Percentiles rank a stretch among this genome's conserved stretches.
Conservation (phyloP, 30 jellyfish, hydroid and myxozoan genomes). For the Aurelia sp. region DNA sequence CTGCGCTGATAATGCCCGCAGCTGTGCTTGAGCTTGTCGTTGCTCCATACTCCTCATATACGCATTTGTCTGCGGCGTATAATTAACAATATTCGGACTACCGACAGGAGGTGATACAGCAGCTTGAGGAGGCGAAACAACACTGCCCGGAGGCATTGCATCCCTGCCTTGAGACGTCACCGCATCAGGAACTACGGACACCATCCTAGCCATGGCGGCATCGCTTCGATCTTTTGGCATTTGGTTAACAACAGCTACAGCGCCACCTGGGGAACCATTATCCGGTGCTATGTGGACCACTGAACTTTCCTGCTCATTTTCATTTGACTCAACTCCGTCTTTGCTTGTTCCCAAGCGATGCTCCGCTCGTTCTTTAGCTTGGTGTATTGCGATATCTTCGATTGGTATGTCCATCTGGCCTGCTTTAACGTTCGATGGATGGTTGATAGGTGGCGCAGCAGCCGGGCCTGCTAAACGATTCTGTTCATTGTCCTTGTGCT, state of each 20-base stretch:
- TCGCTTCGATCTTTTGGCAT: slow-evolving; percentile 17
- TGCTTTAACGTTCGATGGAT: slow-evolving; percentile 21
- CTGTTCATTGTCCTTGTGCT: slow-evolving; percentile 34
- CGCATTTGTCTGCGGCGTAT: too few relatives aligned
- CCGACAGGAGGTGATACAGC: too few relatives aligned
- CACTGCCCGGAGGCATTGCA: not conserved
- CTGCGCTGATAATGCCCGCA: too few relatives aligned
- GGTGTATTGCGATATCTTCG: slow-evolving; percentile 30
- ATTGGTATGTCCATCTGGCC: slow-evolving; percentile 27
- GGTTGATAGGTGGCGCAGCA: slow-evolving; percentile 5
- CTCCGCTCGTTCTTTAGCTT: slow-evolving; percentile 36
- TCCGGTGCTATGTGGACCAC: slow-evolving; percentile 55
- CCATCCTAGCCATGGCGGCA: slow-evolving; percentile 41
- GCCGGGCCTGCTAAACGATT: not conserved
- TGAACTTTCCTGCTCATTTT: slow-evolving; percentile 7
- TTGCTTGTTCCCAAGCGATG: not conserved
- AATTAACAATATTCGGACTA: too few relatives aligned
- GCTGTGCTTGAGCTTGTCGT: too few relatives aligned
- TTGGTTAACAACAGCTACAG: slow-evolving; percentile 57
- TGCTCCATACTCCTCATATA: too few relatives aligned
- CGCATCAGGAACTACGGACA: slow-evolving; percentile 40
- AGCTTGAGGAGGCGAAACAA: too few relatives aligned
- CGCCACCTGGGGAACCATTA: slow-evolving; percentile 73
- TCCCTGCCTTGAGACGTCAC: not conserved
- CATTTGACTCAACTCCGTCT: slow-evolving; percentile 9